Evolutionary conservation across 2,888 invertebrate species (phyloP), one percentile per base, ranked within the genome.

Genomic region (Phyto melanocephala): DNA sequence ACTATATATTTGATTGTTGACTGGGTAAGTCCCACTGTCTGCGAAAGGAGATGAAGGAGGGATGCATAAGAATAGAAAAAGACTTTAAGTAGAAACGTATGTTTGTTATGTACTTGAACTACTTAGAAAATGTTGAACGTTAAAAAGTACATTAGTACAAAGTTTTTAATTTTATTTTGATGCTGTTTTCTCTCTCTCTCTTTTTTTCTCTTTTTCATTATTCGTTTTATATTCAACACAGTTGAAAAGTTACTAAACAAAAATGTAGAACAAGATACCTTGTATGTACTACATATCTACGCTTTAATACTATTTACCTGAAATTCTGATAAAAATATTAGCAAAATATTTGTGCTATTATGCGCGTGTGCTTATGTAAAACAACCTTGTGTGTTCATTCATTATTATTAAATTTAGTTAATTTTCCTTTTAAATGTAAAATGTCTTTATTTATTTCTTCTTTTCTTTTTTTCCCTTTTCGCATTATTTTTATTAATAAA

Each of bases 101-200:
- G 28, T 15, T 47, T 60, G 62, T 45, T 52, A 54, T 54, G 60
- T 50, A 60, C 71, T 60, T 50, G 60, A 72, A 72, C 71, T 60
- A 72, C 47, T 47, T 62, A 17, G 28, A 60, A 50, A 72, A 47
- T 40, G 54, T 68, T 68, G 37, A 52, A 37, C 50, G n/a, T 67
- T 67, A 22, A 15, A 42, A 68, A 24, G 63, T 33, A 28, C 42
- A 45, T 45, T 15, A 63, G 28, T 63, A 28, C 45, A 63, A 63
- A 63, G 45, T 63, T 63, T 33, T 45, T 63, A 45, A 45, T 42
- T 28, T 62, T 11, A 62, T 28, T 35, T 35, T 33, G n/a, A 42
- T 62, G 62, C 11, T 62, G 28, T 28, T 45, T 28, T 45, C 7
- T 45, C 13, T 33, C 33, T 10, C 10, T 2, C 22, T 15, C n/a